Base-by-base conservation (phyloP, 2,113 vertebrate species). In the Alouatta palliata region DNA sequence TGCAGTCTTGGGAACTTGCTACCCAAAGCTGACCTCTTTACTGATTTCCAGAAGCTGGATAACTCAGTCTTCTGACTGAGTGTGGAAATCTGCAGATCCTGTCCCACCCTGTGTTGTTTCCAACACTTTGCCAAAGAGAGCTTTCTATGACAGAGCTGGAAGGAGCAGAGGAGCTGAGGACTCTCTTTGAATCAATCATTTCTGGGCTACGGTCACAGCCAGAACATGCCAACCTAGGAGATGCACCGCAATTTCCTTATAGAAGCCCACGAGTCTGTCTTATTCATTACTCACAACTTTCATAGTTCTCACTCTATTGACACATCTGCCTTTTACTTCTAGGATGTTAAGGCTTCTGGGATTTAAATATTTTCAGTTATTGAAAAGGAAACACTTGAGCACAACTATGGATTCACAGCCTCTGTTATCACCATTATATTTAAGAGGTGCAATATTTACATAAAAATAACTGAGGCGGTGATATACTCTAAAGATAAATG, bases 371-470 rank as follows among this genome's bases (percentile, higher is more conserved):
- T 97, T 97, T 96, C 90, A 90, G 96, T 95, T 91, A 97, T 94
- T 91, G 85, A 97, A 97, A 91, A 96, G 43, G 56, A 81, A 97
- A 92, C 54, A 77, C 85, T 95, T 92, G 45, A 10, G 1, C 64
- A 95, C 95, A 95, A 96, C 90, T 91, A 84, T 85, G 45, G 85
- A 97, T 96, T 97, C 77, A 58, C 96, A 96, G 88, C 54, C 85
- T 93, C 96, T 95, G 96, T 97, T 97, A 96, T 96, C 87, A 96
- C 96, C 96, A 97, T 97, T 97, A 90, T 95, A 97, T 92, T 97
- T 97, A 97, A 97, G 75, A 98, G 91, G 96, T 97, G 94, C 96
- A 97, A 98, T 98, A 91, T 98, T 97, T 97, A 97, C 94, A 97
- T 97, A 76, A 83, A 95, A 96, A 96, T 97, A 96, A 96, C 92